A percentile compares a stretch with the other conserved stretches of the same genome.
These are phyloP conservation scores for Enteromius mattozi DNA, from an alignment of 2,797 vertebrate species.

Conservation along the genomic window DNA sequence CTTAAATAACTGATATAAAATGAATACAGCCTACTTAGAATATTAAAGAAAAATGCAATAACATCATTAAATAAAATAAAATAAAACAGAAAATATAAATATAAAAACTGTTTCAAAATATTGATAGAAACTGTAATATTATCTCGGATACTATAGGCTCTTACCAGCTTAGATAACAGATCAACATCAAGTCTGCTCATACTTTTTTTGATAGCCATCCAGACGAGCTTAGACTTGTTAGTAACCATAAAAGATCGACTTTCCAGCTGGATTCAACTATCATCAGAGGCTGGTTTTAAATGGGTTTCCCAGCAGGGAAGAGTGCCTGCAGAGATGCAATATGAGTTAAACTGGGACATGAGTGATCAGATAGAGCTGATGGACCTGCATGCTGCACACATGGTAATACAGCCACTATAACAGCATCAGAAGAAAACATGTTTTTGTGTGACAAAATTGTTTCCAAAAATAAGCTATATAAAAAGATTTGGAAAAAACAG, in stretches of 20 bases:
- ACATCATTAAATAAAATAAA: not conserved
- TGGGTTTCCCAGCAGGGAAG: constrained; percentile 13
- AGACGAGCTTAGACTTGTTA: not conserved
- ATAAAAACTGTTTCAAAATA: not conserved
- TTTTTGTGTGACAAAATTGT: constrained; percentile 2
- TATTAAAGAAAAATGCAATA: not conserved
- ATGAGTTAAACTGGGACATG: constrained; percentile 28
- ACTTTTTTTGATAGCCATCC: not conserved
- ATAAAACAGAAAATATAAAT: not conserved
- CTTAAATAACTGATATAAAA: not conserved
- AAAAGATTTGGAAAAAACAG: not conserved
- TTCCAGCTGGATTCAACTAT: not conserved
- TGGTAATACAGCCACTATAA: not conserved
- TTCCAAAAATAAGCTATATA: not conserved
- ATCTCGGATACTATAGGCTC: not conserved
- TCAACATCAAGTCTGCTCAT: not conserved
- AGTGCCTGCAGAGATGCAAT: constrained; percentile 21
- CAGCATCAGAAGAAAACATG: not conserved
- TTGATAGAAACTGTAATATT: not conserved
- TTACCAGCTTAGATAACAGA: not conserved
- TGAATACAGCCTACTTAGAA: not conserved
- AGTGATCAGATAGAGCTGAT: constrained; percentile 9
- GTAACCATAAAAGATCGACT: not conserved
- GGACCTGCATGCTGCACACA: not conserved
- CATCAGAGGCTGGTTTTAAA: constrained; percentile 11